phyloP scores from a whole-genome alignment of 2,888 invertebrate species.

The Phyto melanocephala region DNA sequence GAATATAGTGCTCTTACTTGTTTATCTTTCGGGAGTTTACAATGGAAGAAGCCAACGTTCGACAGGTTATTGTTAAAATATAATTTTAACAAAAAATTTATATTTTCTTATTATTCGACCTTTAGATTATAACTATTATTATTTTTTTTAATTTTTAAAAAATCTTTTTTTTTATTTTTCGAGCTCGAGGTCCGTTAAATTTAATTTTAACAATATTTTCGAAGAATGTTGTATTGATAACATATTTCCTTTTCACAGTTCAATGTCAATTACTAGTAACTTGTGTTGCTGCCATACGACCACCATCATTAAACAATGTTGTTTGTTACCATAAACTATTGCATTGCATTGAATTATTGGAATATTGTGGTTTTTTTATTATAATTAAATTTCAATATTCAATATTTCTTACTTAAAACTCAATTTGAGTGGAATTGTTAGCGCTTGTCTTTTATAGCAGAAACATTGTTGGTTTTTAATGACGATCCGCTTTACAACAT shows the following conservation, averaged over 20 bases:
- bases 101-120: no score
- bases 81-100: no score
- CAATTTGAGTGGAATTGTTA: not conserved
- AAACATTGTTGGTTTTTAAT: conserved; percentile 21
- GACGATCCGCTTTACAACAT: not conserved
- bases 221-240: no score
- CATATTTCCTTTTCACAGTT: conserved; percentile 23
- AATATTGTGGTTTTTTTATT: conserved; percentile 46
- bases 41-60: no score
- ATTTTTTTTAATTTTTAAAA: no score
- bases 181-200: no score
- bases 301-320: conserved; percentile 30
- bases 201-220: no score
- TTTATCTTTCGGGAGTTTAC: no score
- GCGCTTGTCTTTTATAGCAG: not conserved
- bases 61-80: no score
- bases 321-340: conserved; percentile 2
- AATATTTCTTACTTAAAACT: not conserved
- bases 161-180: no score
- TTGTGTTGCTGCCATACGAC: conserved; percentile 4
- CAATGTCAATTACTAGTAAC: not conserved
- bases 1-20: no score
- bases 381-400: conserved; percentile 36
- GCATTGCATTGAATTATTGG: conserved; percentile 10
- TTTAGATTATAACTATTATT: no score